Conservation (phyloP, 92 coral and sea anemone species). For the Phymanthus crucifer region DNA sequence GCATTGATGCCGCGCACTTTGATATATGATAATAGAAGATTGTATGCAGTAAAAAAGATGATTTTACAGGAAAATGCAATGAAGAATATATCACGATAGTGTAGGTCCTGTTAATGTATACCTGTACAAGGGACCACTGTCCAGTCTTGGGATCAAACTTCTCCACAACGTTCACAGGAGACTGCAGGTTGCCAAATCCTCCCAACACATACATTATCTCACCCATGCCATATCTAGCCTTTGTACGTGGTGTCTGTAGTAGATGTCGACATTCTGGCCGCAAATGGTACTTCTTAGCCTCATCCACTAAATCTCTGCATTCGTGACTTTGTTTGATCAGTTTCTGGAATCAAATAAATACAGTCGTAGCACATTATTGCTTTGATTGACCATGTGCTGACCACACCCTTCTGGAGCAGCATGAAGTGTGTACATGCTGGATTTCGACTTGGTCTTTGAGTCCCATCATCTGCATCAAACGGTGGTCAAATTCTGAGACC, state of each 20-base stretch:
- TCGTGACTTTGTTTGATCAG: slow-evolving; percentile 76
- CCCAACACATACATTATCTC: slow-evolving; percentile 96
- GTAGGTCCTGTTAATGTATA: slow-evolving; percentile 16
- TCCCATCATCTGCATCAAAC: no score
- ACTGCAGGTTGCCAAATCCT: slow-evolving; percentile 93
- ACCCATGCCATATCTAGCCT: slow-evolving; percentile 80
- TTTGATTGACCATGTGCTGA: no score
- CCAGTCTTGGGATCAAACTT: slow-evolving; percentile 86
- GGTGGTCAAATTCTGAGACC: no score
- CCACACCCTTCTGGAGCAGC: no score
- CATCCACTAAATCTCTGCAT: slow-evolving; percentile 95
- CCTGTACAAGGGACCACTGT: slow-evolving; percentile 75
- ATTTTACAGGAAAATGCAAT: neutral
- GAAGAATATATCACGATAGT: neutral
- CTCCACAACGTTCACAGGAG: slow-evolving; percentile 92
- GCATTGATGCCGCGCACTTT: no score
- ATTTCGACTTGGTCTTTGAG: no score
- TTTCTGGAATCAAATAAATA: slow-evolving; percentile 37
- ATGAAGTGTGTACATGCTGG: no score
- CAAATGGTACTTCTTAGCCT: slow-evolving; percentile 91
- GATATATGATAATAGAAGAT: no score
- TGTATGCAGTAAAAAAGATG: no score
- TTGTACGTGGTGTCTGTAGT: slow-evolving; percentile 85
- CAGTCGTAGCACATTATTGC: no score
- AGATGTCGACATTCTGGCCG: slow-evolving; percentile 91